Conservation (phyloP, 2,113 vertebrate species). For the Eclectus roratus region DNA sequence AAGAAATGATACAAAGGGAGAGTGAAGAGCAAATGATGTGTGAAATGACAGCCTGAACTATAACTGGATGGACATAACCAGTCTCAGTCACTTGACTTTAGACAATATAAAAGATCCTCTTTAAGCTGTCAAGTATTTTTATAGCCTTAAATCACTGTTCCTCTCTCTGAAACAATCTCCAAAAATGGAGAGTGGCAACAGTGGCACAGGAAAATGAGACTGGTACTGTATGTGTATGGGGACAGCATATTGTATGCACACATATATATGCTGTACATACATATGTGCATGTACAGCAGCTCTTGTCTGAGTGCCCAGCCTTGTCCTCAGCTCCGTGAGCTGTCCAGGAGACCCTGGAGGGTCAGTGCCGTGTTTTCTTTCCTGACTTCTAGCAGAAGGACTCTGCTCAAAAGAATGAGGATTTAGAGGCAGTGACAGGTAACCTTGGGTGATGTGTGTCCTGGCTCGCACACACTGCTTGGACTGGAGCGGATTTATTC, state of each 20-base stretch:
- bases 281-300: background rate
- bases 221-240: no score
- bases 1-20: background rate
- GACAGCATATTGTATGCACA: background rate
- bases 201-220: background rate
- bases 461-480: background rate
- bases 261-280: background rate
- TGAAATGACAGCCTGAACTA: background rate
- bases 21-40: background rate
- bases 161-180: background rate
- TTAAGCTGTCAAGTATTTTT: background rate
- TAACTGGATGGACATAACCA: background rate
- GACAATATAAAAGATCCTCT: background rate
- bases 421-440: background rate
- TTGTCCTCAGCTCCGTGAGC: background rate
- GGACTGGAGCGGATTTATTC: background rate
- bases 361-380: background rate
- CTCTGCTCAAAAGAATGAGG: background rate
- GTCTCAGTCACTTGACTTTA: background rate
- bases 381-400: background rate
- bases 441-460: background rate
- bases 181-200: background rate
- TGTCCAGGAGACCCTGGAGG: background rate
- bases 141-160: background rate
- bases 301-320: fast-evolving